A percentile compares a stretch with the other conserved stretches of the same genome.
phyloP scores from a whole-genome alignment of 1,140 invertebrate species.

The Ceratitis capitata region DNA sequence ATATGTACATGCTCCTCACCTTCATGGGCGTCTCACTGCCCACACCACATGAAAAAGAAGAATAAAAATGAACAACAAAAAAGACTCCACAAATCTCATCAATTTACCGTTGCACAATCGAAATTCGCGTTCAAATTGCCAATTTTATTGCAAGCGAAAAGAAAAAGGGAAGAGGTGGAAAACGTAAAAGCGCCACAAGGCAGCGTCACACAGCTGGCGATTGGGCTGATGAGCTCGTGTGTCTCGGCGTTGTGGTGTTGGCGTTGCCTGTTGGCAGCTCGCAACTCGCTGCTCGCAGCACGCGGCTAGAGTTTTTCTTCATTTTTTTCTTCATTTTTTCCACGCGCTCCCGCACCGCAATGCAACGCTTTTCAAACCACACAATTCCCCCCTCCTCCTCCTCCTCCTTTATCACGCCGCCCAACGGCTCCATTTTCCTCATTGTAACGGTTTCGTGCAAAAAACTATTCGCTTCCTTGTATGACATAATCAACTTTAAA shows the following conservation, averaged over 20 bases:
- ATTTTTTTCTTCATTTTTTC: neutral
- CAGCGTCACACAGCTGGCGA: neutral
- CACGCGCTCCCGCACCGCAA: too few relatives aligned
- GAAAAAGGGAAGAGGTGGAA: conserved; percentile 7
- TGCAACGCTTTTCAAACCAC: neutral
- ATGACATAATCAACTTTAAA: conserved; percentile 23
- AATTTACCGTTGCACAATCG: conserved; percentile 33
- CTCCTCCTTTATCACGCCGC: too few relatives aligned
- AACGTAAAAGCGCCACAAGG: neutral
- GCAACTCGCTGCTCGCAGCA: neutral
- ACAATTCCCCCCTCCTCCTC: neutral
- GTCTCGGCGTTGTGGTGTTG: neutral
- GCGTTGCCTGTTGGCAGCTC: neutral
- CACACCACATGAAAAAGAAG: neutral
- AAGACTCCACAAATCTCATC: too few relatives aligned
- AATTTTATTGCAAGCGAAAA: neutral
- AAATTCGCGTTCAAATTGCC: conserved; percentile 29
- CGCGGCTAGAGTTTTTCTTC: neutral
- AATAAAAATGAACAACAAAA: neutral
- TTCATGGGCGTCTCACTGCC: neutral
- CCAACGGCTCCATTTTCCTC: neutral
- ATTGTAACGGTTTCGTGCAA: neutral
- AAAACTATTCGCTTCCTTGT: conserved; percentile 15
- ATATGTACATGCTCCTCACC: neutral
- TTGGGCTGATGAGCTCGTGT: neutral